Evolutionary conservation across 2,888 invertebrate genomes (phyloP).

Genomic region (Lottia scabra): DNA sequence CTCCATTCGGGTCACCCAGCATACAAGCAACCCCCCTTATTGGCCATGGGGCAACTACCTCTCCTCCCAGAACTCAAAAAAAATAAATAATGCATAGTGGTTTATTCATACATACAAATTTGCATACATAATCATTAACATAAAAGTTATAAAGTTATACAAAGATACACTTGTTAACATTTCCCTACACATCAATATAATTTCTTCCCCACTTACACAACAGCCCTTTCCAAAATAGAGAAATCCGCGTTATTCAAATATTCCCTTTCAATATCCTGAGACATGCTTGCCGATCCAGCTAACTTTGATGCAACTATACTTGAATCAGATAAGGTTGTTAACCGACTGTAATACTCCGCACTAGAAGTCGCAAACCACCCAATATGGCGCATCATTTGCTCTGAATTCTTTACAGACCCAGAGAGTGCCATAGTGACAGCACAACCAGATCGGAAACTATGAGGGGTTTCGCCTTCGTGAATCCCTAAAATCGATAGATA

Average conservation of each 20-base stretch:
- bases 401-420: background rate
- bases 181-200: no score
- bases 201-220: no score
- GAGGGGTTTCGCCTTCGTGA: background rate
- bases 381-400: background rate
- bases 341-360: background rate
- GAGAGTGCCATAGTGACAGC: background rate
- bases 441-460: background rate
- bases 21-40: no score
- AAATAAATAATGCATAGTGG: no score
- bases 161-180: no score
- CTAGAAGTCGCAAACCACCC: background rate
- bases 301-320: background rate
- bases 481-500: background rate
- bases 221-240: background rate
- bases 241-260: background rate
- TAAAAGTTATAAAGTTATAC: no score
- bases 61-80: no score
- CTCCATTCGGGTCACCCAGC: no score
- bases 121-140: no score
- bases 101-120: no score
- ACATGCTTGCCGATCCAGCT: background rate
- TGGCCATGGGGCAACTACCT: no score
- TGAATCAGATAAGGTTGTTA: background rate
- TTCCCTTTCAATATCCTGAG: background rate